Evolutionary conservation across 2,888 invertebrate genomes (phyloP).

Genomic region (Scotopteryx bipunctaria): DNA sequence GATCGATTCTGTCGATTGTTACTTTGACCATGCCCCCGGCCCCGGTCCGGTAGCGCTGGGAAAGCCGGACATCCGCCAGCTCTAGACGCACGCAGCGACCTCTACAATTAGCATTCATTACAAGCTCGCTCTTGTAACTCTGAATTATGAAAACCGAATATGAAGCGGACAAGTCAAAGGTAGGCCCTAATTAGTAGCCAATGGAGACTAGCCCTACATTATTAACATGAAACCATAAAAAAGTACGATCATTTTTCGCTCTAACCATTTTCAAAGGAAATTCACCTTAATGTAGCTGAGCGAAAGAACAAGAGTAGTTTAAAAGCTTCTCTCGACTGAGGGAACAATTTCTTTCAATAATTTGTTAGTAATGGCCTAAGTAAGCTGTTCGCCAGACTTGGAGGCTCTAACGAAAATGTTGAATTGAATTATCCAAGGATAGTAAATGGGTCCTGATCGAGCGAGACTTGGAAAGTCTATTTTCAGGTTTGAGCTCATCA

Average conservation of each 20-base stretch:
- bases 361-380: constrained; percentile 59
- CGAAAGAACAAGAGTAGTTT: constrained; percentile 36
- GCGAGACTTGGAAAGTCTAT: too few species aligned
- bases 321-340: constrained; percentile 25
- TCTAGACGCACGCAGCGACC: constrained; percentile 5
- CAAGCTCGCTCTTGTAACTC: constrained; percentile 37
- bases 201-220: constrained; percentile 54
- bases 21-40: too few species aligned
- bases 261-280: constrained; percentile 10
- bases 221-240: constrained; percentile 54
- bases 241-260: constrained; percentile 49
- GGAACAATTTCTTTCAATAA: constrained; percentile 65
- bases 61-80: not conserved
- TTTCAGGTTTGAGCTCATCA: too few species aligned
- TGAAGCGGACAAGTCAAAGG: constrained; percentile 43
- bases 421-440: not conserved
- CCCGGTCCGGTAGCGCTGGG: not conserved
- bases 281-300: constrained; percentile 15
- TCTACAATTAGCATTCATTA: constrained; percentile 38
- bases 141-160: constrained; percentile 44
- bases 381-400: not conserved
- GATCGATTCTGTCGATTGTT: too few species aligned
- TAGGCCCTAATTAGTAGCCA: constrained; percentile 57
- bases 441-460: too few species aligned
- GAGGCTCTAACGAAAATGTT: not conserved